A percentile compares a stretch with the other conserved stretches of the same genome.
Conservation (phyloP, 2,113 vertebrate species). For the Drymodes brunneopygia region DNA sequence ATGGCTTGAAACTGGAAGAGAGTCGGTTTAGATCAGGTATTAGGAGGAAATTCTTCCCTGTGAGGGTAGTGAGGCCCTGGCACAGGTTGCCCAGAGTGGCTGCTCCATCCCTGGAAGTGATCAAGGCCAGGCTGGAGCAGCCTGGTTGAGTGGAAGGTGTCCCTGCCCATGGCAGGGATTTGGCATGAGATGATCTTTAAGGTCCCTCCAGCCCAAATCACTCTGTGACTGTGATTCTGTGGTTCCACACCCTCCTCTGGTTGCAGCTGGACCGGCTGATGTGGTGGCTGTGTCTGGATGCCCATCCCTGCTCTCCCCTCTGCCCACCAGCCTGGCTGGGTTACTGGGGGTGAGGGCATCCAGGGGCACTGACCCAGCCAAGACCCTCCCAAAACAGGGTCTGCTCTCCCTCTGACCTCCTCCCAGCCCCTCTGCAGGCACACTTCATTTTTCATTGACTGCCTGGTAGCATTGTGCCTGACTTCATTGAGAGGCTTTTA, state of each 20-base stretch:
- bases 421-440: neutral
- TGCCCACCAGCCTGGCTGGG: neutral
- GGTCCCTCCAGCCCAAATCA: neutral
- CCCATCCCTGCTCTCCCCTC: neutral
- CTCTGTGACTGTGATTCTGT: neutral
- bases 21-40: neutral
- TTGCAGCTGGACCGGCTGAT: neutral
- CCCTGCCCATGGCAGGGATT: neutral
- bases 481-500: constrained; percentile 72
- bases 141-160: neutral
- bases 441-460: neutral
- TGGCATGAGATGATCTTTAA: neutral
- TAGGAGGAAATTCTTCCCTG: neutral
- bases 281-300: neutral
- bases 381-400: neutral
- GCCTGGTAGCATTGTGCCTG: constrained; percentile 1
- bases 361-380: neutral
- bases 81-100: neutral
- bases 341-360: neutral
- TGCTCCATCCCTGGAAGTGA: neutral
- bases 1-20: neutral
- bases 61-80: neutral
- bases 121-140: neutral
- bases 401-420: neutral
- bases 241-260: neutral